Evolutionary conservation across 2,113 vertebrate genomes (phyloP), one percentile per base, ranked within the genome.

Genomic region (Ramphastos sulfuratus): DNA sequence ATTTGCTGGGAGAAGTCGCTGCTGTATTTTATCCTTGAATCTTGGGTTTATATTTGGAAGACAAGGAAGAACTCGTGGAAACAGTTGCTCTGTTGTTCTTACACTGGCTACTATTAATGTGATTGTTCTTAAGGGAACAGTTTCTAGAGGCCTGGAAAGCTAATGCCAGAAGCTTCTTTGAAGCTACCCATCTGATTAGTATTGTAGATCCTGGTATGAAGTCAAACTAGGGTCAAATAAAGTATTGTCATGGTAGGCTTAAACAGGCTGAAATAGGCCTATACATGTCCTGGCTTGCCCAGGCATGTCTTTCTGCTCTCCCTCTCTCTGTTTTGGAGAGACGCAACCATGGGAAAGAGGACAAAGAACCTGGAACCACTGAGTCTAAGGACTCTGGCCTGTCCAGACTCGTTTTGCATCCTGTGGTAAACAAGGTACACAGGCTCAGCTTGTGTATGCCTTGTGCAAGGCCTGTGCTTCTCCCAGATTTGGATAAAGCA

Each of bases 141-240:
- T 25, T 89, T 87, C 21, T 63, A 55, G 91, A 69, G 28, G 37
- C 72, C 76, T 87, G 46, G 89, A 89, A 93, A 85, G 10, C 14
- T 83, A 90, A 89, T 78, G 54, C 54, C 37, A 83, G 60, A 60
- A 95, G 69, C 48, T 71, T 81, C 72, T 89, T 92, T 94, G 87
- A 93, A 95, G 65, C 60, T 82, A 80, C 75, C 17, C 0, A 0
- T 77, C 82, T 89, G 78, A 92, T 95, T 92, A 80, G 89, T 87
- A 73, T 88, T 92, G 91, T 88, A 86, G 73, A 87, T 91, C 25
- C 33, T 91, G 79, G 89, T 94, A 92, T 30, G 21, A 92, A 95
- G 91, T 88, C 85, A 87, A 87, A 92, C 87, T 55, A 83, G 79
- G 89, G 89, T 87, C 87, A 94, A 94, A 93, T 87, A 59, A 93